These are phyloP conservation scores for Hofmannophila pseudospretella DNA, from an alignment of 2,888 invertebrate species.

Conservation along the genomic window DNA sequence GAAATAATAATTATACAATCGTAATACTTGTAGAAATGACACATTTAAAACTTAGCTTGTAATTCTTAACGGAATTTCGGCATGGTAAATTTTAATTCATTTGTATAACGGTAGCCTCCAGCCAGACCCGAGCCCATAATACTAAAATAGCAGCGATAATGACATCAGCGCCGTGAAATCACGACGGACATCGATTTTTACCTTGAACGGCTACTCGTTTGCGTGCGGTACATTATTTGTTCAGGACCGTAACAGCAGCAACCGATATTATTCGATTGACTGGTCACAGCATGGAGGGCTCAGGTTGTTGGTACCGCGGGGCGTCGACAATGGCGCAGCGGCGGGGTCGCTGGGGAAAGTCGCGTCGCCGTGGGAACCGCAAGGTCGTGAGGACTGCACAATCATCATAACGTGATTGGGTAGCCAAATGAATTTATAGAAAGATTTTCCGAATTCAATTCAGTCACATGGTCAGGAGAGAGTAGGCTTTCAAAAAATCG, in stretches of 20 bases:
- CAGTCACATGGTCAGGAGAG: too few species aligned
- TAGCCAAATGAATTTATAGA: too few species aligned
- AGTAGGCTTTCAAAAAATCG: too few species aligned
- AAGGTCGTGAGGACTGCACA: constrained; percentile 23
- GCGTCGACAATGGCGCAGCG: constrained; percentile 10
- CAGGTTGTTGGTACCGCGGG: neutral
- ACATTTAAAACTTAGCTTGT: too few species aligned
- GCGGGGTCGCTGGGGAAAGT: constrained; percentile 19
- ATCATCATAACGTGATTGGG: constrained; percentile 2
- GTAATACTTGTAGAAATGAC: too few species aligned
- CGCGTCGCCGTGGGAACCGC: constrained; percentile 40
- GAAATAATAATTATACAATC: too few species aligned
- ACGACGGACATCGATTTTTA: constrained; percentile 57
- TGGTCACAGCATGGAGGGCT: constrained; percentile 29
- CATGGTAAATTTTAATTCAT: too few species aligned
- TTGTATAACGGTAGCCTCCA: constrained; percentile 7
- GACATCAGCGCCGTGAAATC: constrained; percentile 51
- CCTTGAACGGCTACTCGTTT: constrained; percentile 54
- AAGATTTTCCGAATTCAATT: too few species aligned
- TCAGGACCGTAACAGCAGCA: constrained; percentile 37
- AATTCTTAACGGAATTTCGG: too few species aligned
- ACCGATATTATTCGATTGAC: constrained; percentile 30
- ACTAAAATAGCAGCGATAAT: constrained; percentile 19
- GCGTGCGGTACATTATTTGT: constrained; percentile 46
- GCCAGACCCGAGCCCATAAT: neutral